Evolutionary conservation across 2,888 invertebrate species (phyloP).

Genomic region (Choreutis nemorana): DNA sequence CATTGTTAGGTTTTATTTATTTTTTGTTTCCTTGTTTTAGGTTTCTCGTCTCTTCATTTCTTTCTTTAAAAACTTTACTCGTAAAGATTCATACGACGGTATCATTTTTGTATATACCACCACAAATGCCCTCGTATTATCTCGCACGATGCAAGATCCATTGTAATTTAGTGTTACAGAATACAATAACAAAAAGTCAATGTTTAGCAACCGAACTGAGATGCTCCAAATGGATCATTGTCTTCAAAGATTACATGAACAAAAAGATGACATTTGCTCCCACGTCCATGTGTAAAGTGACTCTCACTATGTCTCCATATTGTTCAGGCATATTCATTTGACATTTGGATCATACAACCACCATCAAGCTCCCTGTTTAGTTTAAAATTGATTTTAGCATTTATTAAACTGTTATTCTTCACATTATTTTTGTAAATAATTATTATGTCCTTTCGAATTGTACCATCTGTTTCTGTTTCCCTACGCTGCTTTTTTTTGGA

Average conservation of each 20-base stretch:
- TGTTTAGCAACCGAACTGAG: constrained; percentile 23
- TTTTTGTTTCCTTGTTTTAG: constrained; percentile 44
- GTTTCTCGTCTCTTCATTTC: constrained; percentile 51
- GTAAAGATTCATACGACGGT: constrained; percentile 35
- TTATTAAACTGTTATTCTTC: constrained; percentile 4
- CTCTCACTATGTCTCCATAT: constrained; percentile 46
- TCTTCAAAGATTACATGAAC: constrained; percentile 50
- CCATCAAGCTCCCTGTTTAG: not conserved
- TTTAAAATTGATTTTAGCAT: not conserved
- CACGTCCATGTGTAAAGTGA: constrained; percentile 52
- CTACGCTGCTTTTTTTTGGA: constrained; percentile 59
- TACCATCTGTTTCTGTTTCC: constrained; percentile 44
- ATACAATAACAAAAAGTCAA: constrained; percentile 25
- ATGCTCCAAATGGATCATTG: constrained; percentile 38
- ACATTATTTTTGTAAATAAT: not conserved
- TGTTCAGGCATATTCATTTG: constrained; percentile 48
- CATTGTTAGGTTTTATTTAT: constrained; percentile 5
- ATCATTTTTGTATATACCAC: constrained; percentile 31
- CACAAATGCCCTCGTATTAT: constrained; percentile 26
- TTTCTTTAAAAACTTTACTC: constrained; percentile 36
- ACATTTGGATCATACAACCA: constrained; percentile 9
- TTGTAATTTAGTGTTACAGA: constrained; percentile 23
- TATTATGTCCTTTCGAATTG: constrained; percentile 1
- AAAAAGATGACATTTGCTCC: constrained; percentile 55
- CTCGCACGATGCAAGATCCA: constrained; percentile 32